Evolutionary conservation across 2,113 vertebrate species (phyloP).

Genomic region (Pristiophorus japonicus): DNA sequence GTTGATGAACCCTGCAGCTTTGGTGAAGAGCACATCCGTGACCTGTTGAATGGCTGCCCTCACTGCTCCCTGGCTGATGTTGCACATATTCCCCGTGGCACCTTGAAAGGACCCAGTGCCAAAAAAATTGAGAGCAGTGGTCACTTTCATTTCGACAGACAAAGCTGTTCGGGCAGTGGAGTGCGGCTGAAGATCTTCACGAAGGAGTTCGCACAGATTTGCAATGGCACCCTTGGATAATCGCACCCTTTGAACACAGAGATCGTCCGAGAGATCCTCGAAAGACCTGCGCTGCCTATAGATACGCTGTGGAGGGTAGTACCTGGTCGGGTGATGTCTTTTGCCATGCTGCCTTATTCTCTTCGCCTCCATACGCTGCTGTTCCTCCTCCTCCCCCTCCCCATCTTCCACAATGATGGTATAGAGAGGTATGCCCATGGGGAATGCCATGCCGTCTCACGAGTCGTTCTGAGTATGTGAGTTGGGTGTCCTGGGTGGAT

Average conservation of each 20-base stretch:
- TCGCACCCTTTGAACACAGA: slow-evolving; percentile 16
- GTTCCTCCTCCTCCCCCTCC: slow-evolving; percentile 20
- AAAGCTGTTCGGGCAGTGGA: slow-evolving; percentile 14
- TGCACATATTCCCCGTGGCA: slow-evolving; percentile 27
- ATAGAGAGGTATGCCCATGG: slow-evolving; percentile 9
- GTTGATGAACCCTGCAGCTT: slow-evolving; percentile 6
- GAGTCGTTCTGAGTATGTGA: background rate
- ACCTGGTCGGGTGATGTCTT: slow-evolving; percentile 18
- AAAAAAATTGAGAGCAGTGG: slow-evolving; percentile 18
- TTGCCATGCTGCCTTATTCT: slow-evolving; percentile 26
- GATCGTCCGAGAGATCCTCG: slow-evolving; percentile 20
- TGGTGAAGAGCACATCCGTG: slow-evolving; percentile 5
- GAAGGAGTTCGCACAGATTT: slow-evolving; percentile 11
- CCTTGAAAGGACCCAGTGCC: slow-evolving; percentile 22
- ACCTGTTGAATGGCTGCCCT: slow-evolving; percentile 28
- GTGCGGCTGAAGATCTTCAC: slow-evolving; percentile 27
- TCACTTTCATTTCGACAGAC: slow-evolving; percentile 26
- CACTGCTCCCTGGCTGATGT: slow-evolving; percentile 19
- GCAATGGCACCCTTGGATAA: slow-evolving; percentile 17
- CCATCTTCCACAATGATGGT: slow-evolving; percentile 25
- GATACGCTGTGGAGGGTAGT: slow-evolving; percentile 23
- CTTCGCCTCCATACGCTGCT: slow-evolving; percentile 22
- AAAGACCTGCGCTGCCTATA: slow-evolving; percentile 8
- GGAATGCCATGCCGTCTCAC: background rate
- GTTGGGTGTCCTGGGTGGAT: background rate